A percentile compares a stretch with the other conserved stretches of the same genome.
These are phyloP conservation scores for Parapristionchus giblindavisi DNA, from an alignment of 2,888 invertebrate genomes.

Conservation along the genomic window DNA sequence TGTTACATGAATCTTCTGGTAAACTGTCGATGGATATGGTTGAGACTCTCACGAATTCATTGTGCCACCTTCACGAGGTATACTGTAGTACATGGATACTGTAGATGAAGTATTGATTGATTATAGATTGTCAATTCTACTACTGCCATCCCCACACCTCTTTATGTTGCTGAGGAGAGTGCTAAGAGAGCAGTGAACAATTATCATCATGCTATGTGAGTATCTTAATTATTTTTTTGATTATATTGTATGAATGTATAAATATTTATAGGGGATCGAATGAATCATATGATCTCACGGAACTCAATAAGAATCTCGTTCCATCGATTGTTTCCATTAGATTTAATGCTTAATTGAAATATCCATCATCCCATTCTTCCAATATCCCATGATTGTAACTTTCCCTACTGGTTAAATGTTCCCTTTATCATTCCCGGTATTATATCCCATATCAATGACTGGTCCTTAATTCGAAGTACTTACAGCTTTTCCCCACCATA, in stretches of 20 bases:
- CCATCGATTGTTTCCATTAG: neutral
- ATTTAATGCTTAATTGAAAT: constrained; percentile 15
- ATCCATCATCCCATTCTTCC: neutral
- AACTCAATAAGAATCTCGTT: constrained; percentile 5
- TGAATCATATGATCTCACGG: constrained; percentile 1
- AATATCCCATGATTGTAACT: too few relatives aligned
- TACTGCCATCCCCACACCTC: constrained; percentile 33
- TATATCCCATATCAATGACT: too few relatives aligned
- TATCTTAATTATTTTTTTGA: too few relatives aligned
- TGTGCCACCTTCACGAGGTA: constrained; percentile 30
- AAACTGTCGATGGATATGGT: neutral
- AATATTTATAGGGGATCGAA: neutral
- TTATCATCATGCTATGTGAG: constrained; percentile 23
- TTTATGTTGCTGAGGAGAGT: constrained; percentile 32
- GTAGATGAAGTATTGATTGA: neutral
- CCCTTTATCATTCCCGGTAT: too few relatives aligned
- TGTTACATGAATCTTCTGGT: constrained; percentile 29
- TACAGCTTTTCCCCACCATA: too few relatives aligned
- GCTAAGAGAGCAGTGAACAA: constrained; percentile 5
- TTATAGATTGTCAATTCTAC: constrained; percentile 33
- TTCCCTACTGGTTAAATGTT: too few relatives aligned
- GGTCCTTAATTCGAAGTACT: too few relatives aligned
- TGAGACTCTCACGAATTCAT: constrained; percentile 9
- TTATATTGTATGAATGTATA: too few relatives aligned
- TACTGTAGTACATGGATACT: neutral